A percentile compares a stretch with the other conserved stretches of the same genome.
Conservation (phyloP, 2,888 invertebrate species). For the Tenthredo distinguenda region DNA sequence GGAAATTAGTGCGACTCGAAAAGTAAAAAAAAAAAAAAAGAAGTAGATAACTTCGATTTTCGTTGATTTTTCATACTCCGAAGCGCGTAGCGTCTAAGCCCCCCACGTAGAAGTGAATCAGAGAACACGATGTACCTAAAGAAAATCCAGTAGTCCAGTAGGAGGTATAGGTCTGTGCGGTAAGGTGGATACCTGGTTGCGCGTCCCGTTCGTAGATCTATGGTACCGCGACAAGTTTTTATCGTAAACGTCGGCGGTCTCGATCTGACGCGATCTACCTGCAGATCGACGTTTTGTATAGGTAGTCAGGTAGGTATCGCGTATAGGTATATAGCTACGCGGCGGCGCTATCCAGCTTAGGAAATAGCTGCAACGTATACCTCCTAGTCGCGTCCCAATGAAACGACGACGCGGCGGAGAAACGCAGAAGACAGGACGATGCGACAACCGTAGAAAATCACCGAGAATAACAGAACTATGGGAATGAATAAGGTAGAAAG, state of each 20-base stretch:
- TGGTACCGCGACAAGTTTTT: slow-evolving; percentile 74
- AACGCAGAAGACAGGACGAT: neutral
- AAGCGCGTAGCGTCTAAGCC: slow-evolving; percentile 52
- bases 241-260: slow-evolving; percentile 62
- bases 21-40: neutral
- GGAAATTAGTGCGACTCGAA: too few relatives aligned
- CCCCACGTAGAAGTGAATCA: slow-evolving; percentile 62
- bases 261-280: slow-evolving; percentile 68
- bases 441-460: slow-evolving; percentile 1
- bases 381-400: too few relatives aligned
- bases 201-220: slow-evolving; percentile 66
- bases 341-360: slow-evolving; percentile 6
- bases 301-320: neutral
- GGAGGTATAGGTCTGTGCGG: slow-evolving; percentile 39
- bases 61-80: neutral
- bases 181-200: slow-evolving; percentile 28
- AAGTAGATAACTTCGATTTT: neutral
- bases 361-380: neutral
- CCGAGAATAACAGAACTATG: slow-evolving; percentile 1
- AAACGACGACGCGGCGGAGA: neutral
- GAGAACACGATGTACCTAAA: slow-evolving; percentile 53
- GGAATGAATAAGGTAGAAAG: neutral
- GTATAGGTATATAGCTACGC: neutral
- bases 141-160: slow-evolving; percentile 50
- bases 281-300: slow-evolving; percentile 37